Conservation (phyloP, 2,888 invertebrate genomes). For the Allygus modestus region DNA sequence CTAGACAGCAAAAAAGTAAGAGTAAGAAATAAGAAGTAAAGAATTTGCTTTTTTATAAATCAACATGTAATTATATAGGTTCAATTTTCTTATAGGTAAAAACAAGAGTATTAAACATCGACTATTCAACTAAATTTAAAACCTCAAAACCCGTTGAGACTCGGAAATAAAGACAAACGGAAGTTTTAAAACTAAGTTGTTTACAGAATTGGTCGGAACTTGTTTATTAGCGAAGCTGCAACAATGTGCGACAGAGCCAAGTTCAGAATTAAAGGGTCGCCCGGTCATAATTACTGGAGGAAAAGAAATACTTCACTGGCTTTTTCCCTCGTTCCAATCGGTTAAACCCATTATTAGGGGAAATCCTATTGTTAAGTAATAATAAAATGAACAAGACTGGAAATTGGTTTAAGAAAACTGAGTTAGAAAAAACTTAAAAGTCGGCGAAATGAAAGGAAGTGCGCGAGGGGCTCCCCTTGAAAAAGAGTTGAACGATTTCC, state of each 20-base stretch:
- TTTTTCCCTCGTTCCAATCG: constrained; percentile 65
- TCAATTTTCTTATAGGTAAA: too few relatives aligned
- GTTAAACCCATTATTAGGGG: constrained; percentile 64
- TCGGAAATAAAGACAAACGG: constrained; percentile 56
- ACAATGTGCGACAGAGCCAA: not conserved
- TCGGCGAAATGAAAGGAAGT: constrained; percentile 57
- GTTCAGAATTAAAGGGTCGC: constrained; percentile 27
- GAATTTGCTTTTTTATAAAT: too few relatives aligned
- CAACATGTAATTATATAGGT: too few relatives aligned
- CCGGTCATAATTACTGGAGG: constrained; percentile 48
- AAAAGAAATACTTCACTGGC: constrained; percentile 51
- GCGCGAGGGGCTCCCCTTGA: not conserved
- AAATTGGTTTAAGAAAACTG: constrained; percentile 64
- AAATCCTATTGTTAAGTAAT: constrained; percentile 63
- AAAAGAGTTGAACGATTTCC: constrained; percentile 33
- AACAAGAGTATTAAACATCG: too few relatives aligned
- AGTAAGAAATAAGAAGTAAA: too few relatives aligned
- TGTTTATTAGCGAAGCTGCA: constrained; percentile 58
- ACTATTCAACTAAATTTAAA: not conserved
- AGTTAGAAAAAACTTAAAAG: constrained; percentile 38
- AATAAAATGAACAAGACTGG: constrained; percentile 63
- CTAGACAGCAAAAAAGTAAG: too few relatives aligned
- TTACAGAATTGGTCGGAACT: constrained; percentile 47
- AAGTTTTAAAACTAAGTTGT: constrained; percentile 30
- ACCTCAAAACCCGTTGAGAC: not conserved